Evolutionary conservation across 2,113 vertebrate genomes (phyloP), one percentile per base, ranked within the genome.

Genomic region (Oryzias javanicus): DNA sequence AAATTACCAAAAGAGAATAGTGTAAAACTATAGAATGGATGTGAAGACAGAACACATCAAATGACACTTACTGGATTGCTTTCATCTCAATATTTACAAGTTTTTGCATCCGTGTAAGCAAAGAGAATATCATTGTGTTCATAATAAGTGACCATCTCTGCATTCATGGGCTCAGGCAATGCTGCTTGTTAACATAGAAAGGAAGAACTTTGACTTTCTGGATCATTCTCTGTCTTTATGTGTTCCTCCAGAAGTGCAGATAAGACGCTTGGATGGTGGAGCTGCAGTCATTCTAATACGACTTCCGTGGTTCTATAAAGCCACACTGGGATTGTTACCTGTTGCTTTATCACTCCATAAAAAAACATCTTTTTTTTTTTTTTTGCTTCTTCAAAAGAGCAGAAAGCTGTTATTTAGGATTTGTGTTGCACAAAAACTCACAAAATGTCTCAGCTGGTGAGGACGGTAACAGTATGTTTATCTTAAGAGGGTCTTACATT

Each of bases 391-490:
- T n/a, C 17, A 15, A n/a, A 60, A n/a, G 49, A 51, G 29, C 16
- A 40, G 17, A 40, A 53, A 53, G 29, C 49, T 54, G 57, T 82
- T 53, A 67, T 40, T 74, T 14, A 59, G 66, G 65, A 72, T 64
- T 54, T 56, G 55, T 58, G 29, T 41, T 65, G 61, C 52, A 18
- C 24, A 51, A 44, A 61, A 84, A n/a, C n/a, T n/a, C n/a, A n/a
- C n/a, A n/a, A n/a, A n/a, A 90, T 88, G 87, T 89, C 90, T 91
- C 87, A 81, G 40, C 80, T 55, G 72, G 49, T 69, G 61, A 70
- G 67, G 55, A 78, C 24, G 66, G 51, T 65, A 68, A 76, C 71
- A 84, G 79, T 4, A 55, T 14, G 55, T 29, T 44, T 29, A 27
- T 19, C 19, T 58, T n/a, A 58, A 70, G 49, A 25, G 49, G 44